Conservation (phyloP, 35 echinoderm and acorn worm species). For the Anneissia japonica region DNA sequence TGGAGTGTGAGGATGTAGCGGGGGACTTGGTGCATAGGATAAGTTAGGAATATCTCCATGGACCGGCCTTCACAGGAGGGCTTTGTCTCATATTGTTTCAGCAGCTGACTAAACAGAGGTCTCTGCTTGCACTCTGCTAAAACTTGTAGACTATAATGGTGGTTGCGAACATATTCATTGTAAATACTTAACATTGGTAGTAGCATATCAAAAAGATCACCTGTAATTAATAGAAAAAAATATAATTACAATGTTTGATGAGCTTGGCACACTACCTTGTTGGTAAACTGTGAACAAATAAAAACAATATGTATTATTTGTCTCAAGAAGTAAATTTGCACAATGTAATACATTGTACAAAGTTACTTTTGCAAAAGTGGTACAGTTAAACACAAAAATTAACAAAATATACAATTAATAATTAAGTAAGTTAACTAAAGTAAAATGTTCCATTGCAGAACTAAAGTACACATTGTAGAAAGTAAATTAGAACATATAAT, state of each 20-base stretch:
- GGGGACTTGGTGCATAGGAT: constrained; percentile 97
- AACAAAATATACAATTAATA: too few relatives aligned
- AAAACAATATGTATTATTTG: too few relatives aligned
- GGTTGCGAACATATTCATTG: constrained; percentile 95
- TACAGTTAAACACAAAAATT: too few relatives aligned
- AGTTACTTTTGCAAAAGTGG: too few relatives aligned
- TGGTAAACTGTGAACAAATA: too few relatives aligned
- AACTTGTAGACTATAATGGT: constrained; percentile 93
- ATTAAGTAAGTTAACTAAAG: too few relatives aligned
- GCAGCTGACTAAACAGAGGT: constrained; percentile 52
- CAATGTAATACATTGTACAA: too few relatives aligned
- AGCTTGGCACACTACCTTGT: too few relatives aligned
- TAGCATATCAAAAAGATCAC: constrained; percentile 93
- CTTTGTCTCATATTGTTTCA: constrained; percentile 84
- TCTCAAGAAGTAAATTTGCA: too few relatives aligned
- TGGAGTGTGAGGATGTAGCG: constrained; percentile 92
- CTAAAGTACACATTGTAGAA: too few relatives aligned
- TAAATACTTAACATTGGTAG: constrained; percentile 97
- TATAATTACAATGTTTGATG: not conserved
- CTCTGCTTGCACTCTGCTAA: constrained; percentile 93
- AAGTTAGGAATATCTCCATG: constrained; percentile 91
- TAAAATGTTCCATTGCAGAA: too few relatives aligned
- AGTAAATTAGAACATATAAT: too few relatives aligned
- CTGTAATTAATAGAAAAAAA: constrained; percentile 14
- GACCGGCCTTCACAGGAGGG: constrained; percentile 86